These are phyloP conservation scores for Palaemon carinicauda DNA, from an alignment of 1,140 invertebrate genomes.

Conservation along the genomic window DNA sequence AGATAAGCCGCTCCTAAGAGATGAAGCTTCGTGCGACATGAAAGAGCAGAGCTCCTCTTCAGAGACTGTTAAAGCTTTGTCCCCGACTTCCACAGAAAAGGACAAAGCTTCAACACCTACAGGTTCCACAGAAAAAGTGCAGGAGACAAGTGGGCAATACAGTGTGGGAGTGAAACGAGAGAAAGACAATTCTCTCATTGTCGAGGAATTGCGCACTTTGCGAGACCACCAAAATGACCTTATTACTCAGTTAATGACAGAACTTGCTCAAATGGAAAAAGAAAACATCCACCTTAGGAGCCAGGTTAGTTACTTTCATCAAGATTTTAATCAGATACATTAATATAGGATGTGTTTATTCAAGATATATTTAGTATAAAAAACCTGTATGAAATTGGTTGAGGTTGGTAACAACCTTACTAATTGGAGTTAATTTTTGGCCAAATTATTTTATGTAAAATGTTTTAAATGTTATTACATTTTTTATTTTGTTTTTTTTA, in stretches of 20 bases:
- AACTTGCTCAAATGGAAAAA: slow-evolving; percentile 31
- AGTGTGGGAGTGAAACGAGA: background rate
- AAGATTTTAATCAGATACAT: no score
- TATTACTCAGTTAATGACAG: slow-evolving; percentile 36
- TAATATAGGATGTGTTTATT: no score
- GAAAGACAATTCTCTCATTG: slow-evolving; percentile 6
- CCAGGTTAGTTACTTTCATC: background rate
- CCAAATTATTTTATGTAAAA: no score
- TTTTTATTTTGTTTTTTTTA: no score
- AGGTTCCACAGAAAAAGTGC: background rate
- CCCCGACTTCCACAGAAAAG: background rate
- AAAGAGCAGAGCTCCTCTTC: background rate
- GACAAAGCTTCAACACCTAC: background rate
- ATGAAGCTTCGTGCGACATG: background rate
- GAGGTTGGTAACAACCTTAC: no score
- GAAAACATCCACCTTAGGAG: slow-evolving; percentile 23
- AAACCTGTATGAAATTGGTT: no score
- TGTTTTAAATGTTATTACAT: no score
- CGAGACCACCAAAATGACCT: slow-evolving; percentile 33
- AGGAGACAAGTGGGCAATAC: background rate
- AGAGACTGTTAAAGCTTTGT: background rate
- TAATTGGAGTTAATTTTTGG: no score
- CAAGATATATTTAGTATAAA: no score
- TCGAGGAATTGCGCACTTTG: slow-evolving; percentile 18
- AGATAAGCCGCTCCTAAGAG: background rate